Evolutionary conservation across 2,113 vertebrate species (phyloP), one percentile per base, ranked within the genome.

Genomic region (Chiloscyllium plagiosum): DNA sequence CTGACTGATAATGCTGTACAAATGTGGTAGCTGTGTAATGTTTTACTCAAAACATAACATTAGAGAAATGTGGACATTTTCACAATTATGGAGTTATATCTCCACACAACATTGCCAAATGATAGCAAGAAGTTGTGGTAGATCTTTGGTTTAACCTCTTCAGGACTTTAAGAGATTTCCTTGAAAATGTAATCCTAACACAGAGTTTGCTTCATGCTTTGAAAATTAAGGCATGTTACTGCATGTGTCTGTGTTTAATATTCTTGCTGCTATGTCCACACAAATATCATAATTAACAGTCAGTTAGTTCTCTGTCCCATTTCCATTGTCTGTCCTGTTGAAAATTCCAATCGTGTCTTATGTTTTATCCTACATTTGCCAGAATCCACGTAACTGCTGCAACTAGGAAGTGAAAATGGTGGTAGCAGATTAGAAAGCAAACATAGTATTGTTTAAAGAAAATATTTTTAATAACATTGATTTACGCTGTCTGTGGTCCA

Each of bases 301-400:
- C 33, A 22, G 26, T 90, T 90, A 65, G 61, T 90, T 61, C 13
- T 90, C 85, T 90, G 87, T 29, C 33, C 52, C 87, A 90, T 90
- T 90, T 61, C 29, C 87, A 90, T 3, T 26, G 61, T 90, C 26
- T 61, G 87, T 61, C 26, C 87, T 61, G 87, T 12, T 90, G 26
- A 61, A 90, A 33, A 56, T 90, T 56, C 33, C 87, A 3, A 52
- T 52, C 52, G 15, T 5, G 15, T 90, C 13, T 52, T 26, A 61
- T 90, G 26, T 90, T 90, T 90, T 90, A 61, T 33, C 52, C 13
- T 61, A n/a, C 87, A 90, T 90, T 90, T 90, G 87, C 52, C 87
- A 90, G 52, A 65, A 56, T 90, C 26, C 29, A 33, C 26, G 26
- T 26, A 33, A 61, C 26, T 90, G 87, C 87, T 90, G 87, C 26